Conservation (phyloP, 2,113 vertebrate species). For the Rhinogobius similis region DNA sequence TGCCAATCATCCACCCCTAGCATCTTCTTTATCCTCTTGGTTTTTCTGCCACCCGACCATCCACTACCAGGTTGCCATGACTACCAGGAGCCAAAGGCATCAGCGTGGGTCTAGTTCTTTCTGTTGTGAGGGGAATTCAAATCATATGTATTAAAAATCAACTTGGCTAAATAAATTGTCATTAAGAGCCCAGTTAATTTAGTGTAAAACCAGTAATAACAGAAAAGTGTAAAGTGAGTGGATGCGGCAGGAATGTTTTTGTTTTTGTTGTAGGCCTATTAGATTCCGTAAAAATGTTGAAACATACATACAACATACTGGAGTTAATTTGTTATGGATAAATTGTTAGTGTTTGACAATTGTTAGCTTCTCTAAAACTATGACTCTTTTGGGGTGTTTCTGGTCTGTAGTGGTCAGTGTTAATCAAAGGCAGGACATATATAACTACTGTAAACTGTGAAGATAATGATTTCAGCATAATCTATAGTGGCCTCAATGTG, state of each 20-base stretch:
- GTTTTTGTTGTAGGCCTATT: neutral
- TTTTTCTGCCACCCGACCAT: conserved; percentile 56
- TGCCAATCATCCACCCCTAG: conserved; percentile 16
- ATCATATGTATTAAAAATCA: conserved; percentile 41
- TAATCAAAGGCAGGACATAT: neutral
- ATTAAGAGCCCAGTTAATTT: no score
- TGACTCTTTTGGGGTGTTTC: neutral
- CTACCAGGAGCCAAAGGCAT: conserved; percentile 57
- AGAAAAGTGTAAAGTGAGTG: neutral
- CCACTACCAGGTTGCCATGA: conserved; percentile 67
- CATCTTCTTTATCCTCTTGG: neutral
- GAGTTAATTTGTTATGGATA: no score
- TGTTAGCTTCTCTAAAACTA: neutral
- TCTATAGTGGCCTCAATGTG: neutral
- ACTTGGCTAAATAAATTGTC: conserved; percentile 4
- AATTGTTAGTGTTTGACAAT: no score
- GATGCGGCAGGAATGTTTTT: no score
- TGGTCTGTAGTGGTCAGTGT: neutral
- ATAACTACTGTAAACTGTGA: neutral
- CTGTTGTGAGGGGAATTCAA: conserved; percentile 60
- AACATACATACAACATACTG: no score
- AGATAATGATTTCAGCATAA: neutral
- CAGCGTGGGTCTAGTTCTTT: conserved; percentile 49
- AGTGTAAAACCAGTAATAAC: neutral
- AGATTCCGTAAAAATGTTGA: no score